These are phyloP conservation scores for Leptinotarsa juncta DNA, from an alignment of 2,888 invertebrate species.

Conservation along the genomic window DNA sequence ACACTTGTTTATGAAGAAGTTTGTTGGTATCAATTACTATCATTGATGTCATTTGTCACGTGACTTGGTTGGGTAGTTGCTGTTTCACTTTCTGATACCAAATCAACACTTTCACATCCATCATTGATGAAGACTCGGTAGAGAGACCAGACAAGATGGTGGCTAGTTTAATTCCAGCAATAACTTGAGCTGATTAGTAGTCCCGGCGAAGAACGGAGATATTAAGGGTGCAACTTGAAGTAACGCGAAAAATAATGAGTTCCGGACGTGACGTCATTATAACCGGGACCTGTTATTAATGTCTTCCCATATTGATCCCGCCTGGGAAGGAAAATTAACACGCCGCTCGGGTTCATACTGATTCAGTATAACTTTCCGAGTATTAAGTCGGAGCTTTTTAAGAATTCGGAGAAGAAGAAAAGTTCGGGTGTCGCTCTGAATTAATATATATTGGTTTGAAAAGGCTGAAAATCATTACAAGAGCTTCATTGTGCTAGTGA, in stretches of 20 bases:
- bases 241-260: conserved; percentile 67
- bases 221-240: conserved; percentile 67
- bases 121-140: background rate
- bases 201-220: conserved; percentile 60
- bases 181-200: conserved; percentile 60
- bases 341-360: conserved; percentile 58
- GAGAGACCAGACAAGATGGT: conserved; percentile 2
- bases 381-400: conserved; percentile 50
- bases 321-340: conserved; percentile 64
- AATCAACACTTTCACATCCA: background rate
- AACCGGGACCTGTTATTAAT: conserved; percentile 67
- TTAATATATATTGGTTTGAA: background rate
- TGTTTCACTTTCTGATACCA: too few species aligned
- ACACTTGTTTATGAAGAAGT: too few species aligned
- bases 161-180: conserved; percentile 42
- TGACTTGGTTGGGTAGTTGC: too few species aligned
- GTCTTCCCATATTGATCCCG: conserved; percentile 65
- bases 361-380: conserved; percentile 59
- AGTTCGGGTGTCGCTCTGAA: background rate
- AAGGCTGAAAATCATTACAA: too few species aligned
- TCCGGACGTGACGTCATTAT: conserved; percentile 68
- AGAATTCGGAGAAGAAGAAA: background rate
- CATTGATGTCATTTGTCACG: too few species aligned
- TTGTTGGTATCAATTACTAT: too few species aligned
- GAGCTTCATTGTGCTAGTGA: too few species aligned